phyloP scores from a whole-genome alignment of 2,888 invertebrate species.

The Ephialtes manifestator region DNA sequence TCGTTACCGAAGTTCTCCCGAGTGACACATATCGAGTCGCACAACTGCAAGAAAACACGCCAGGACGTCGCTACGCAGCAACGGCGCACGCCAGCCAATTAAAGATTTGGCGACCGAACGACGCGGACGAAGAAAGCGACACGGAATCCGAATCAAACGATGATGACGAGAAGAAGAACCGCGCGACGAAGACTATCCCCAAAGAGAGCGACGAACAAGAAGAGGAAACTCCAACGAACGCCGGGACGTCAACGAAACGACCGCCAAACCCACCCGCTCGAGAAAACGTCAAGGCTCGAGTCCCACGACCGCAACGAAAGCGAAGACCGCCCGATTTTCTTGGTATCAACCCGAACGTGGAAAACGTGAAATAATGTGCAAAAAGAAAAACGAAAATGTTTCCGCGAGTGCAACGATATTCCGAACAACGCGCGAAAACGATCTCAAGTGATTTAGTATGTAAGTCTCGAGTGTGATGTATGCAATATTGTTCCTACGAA shows the following conservation, averaged over 20 bases:
- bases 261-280: too few species aligned
- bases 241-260: not conserved
- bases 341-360: not conserved
- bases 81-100: conserved; percentile 35
- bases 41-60: not conserved
- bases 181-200: not conserved
- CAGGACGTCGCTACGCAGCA: conserved; percentile 32
- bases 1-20: conserved; percentile 17
- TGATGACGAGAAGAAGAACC: not conserved
- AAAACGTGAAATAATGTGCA: not conserved
- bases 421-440: not conserved
- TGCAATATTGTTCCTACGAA: not conserved
- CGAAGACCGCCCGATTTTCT: not conserved
- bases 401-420: not conserved
- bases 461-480: too few species aligned
- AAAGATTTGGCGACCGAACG: conserved; percentile 25
- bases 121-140: not conserved
- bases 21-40: conserved; percentile 30
- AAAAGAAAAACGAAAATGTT: not conserved
- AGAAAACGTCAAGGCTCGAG: not conserved
- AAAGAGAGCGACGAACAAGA: not conserved
- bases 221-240: not conserved
- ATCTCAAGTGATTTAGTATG: not conserved
- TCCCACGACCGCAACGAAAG: not conserved
- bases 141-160: not conserved